Percentiles rank a stretch among this genome's conserved stretches.
Conservation (phyloP, 2,888 invertebrate genomes). For the Cheilosia vulpina region DNA sequence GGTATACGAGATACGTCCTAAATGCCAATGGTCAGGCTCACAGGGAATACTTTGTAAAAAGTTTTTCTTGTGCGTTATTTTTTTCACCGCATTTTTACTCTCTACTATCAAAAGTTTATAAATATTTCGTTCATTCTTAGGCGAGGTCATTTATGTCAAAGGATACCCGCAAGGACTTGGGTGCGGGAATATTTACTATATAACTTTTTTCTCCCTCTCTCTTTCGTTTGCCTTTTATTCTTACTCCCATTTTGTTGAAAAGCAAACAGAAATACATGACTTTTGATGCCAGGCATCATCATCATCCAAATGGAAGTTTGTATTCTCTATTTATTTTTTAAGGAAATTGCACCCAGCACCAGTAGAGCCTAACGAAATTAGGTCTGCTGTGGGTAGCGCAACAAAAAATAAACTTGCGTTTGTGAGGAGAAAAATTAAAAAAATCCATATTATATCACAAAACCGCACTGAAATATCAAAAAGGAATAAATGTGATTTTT, state of each 20-base stretch:
- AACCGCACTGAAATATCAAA: constrained; percentile 28
- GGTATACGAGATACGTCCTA: constrained; percentile 1
- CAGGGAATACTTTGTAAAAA: constrained; percentile 31
- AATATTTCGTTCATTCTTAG: constrained; percentile 48
- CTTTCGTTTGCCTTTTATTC: not conserved
- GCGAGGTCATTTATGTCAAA: constrained; percentile 68
- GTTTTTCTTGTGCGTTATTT: constrained; percentile 2
- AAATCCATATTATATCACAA: constrained; percentile 2
- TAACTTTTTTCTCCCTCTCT: constrained; percentile 31
- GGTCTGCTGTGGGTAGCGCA: constrained; percentile 33
- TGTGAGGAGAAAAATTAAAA: not conserved
- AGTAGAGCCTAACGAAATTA: constrained; percentile 21
- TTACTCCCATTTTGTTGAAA: constrained; percentile 12
- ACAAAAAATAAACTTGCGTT: not conserved
- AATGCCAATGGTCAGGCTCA: constrained; percentile 15
- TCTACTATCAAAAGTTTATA: constrained; percentile 49
- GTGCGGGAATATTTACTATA: constrained; percentile 46
- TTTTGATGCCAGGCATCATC: constrained; percentile 13
- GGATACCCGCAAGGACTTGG: constrained; percentile 64
- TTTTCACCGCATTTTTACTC: constrained; percentile 45
- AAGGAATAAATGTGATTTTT: constrained; percentile 10
- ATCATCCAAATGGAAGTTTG: constrained; percentile 4
- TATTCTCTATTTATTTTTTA: not conserved
- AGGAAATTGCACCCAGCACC: constrained; percentile 16
- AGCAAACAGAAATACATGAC: constrained; percentile 47